These are phyloP conservation scores for Varecia variegata DNA, from an alignment of 2,797 vertebrate genomes.

Conservation along the genomic window DNA sequence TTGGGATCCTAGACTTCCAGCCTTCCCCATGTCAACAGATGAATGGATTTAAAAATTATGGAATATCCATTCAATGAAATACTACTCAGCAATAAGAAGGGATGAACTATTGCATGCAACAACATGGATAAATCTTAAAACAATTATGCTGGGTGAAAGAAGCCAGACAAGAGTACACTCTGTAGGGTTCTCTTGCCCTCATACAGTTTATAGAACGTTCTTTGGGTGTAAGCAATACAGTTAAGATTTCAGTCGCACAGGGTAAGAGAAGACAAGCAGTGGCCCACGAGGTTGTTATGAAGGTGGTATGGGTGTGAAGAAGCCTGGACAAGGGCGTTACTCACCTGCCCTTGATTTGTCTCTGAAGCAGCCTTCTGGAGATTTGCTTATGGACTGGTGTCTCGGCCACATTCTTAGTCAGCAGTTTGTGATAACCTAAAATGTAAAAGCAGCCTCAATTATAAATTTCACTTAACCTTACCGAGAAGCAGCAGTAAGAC, in stretches of 20 bases:
- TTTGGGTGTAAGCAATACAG: neutral
- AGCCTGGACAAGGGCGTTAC: conserved; percentile 35
- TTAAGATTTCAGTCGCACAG: neutral
- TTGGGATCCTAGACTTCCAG: neutral
- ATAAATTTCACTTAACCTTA: neutral
- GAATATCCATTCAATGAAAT: neutral
- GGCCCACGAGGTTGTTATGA: neutral
- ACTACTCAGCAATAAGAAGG: neutral
- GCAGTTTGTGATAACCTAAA: conserved; percentile 88
- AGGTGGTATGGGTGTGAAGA: neutral
- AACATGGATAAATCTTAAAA: neutral
- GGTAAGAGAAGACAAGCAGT: neutral
- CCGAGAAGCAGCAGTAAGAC: neutral
- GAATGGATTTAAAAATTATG: neutral
- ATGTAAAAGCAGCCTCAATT: conserved; percentile 35
- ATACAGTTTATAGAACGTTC: neutral
- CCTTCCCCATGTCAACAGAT: neutral
- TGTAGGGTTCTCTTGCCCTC: neutral
- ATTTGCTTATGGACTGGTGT: conserved; percentile 95
- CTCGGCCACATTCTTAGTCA: conserved; percentile 94
- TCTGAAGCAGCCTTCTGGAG: conserved; percentile 89
- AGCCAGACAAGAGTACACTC: too few relatives aligned
- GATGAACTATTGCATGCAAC: neutral
- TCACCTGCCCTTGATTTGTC: conserved; percentile 93
- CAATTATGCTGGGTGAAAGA: neutral